Percentiles rank a stretch among this genome's conserved stretches.
Evolutionary conservation across 2,888 invertebrate genomes (phyloP).

Genomic region (Hypercompe scribonia): DNA sequence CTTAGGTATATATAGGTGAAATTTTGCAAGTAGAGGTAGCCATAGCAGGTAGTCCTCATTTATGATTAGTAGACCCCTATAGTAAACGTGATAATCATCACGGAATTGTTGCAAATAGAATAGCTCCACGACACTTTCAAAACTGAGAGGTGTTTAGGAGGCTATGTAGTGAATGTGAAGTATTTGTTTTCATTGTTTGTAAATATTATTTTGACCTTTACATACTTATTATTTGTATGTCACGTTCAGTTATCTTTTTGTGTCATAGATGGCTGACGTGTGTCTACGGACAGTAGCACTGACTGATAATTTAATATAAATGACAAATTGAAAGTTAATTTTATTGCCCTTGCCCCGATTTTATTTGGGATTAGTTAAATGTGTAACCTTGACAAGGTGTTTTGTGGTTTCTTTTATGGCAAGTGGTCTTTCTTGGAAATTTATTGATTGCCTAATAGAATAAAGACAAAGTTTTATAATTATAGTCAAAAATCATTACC

Average conservation of each 20-base stretch:
- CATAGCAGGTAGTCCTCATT: no score
- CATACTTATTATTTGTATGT: background rate
- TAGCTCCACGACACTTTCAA: no score
- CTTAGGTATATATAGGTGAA: no score
- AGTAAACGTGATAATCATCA: no score
- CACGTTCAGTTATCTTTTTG: constrained; percentile 3
- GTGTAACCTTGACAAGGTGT: background rate
- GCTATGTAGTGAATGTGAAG: background rate
- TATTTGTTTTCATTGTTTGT: background rate
- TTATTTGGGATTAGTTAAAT: background rate
- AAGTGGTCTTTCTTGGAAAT: background rate
- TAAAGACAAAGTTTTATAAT: no score
- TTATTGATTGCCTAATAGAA: background rate
- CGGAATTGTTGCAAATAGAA: no score
- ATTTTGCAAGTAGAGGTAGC: no score
- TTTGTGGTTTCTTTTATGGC: background rate
- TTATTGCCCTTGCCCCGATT: background rate
- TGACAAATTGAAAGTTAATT: background rate
- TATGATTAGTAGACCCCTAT: no score
- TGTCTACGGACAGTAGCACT: background rate
- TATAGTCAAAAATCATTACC: no score
- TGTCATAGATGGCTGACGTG: background rate
- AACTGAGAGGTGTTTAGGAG: background rate
- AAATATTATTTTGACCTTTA: constrained; percentile 4
- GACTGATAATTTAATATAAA: no score